phyloP scores from a whole-genome alignment of 1,140 invertebrate genomes.

The Pseudomyrmex sp. region DNA sequence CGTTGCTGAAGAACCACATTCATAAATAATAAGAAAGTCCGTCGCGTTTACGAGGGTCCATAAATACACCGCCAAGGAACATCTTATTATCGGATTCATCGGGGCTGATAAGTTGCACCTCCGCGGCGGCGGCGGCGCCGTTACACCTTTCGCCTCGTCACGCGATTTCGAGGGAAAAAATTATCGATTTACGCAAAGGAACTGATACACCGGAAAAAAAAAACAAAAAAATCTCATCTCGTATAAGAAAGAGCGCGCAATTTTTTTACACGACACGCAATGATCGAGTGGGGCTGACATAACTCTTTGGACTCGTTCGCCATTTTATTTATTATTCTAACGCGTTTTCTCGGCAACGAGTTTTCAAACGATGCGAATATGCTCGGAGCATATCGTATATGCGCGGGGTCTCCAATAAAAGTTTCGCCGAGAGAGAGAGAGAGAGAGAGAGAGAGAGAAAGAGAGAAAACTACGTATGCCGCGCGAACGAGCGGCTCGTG shows the following conservation, averaged over 20 bases:
- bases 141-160: not conserved
- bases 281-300: slow-evolving; percentile 24
- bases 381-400: not conserved
- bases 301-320: not conserved
- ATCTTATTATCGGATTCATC: slow-evolving; percentile 35
- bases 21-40: slow-evolving; percentile 56
- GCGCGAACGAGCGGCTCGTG: not conserved
- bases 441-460: too few relatives aligned
- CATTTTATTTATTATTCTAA: slow-evolving; percentile 31
- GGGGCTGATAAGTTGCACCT: not conserved
- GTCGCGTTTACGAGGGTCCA: not conserved
- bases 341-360: slow-evolving; percentile 24
- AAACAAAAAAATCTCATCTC: not conserved
- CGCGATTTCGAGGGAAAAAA: slow-evolving; percentile 10
- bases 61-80: slow-evolving; percentile 33
- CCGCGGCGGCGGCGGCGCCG: not conserved
- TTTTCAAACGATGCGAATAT: slow-evolving; percentile 15
- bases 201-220: not conserved
- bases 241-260: not conserved
- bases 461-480: not conserved
- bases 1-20: not conserved
- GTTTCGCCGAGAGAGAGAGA: slow-evolving; percentile 17
- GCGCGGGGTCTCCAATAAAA: slow-evolving; percentile 12
- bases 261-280: not conserved
- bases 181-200: not conserved